Base-by-base conservation (phyloP, 1,140 invertebrate genomes). In the Atopsyche davidsoni region DNA sequence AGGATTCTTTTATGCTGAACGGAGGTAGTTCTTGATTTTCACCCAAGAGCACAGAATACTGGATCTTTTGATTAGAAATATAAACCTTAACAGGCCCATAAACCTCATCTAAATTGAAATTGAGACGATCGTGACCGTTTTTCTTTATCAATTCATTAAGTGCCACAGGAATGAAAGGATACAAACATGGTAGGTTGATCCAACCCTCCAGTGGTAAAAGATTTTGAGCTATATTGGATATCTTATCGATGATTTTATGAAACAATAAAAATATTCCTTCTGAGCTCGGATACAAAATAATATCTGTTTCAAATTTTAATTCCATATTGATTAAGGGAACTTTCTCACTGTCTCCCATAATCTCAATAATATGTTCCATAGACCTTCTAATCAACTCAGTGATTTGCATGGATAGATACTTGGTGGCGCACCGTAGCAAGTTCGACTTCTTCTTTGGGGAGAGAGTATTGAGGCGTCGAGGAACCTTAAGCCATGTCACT, bases 121-220 rank as follows among this genome's bases (percentile, higher is more conserved):
- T 63, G 25, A 75, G 54, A 55, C 65, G 58, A 16, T 65, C 55
- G 47, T 70, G 68, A 11, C 67, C 66, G 54, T 72, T 64, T 51
- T 66, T 60, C 24, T 63, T 41, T 43, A 73, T 52, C 66, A 68
- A 72, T 19, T 69, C 65, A 48, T 72, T 75, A 51, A 69, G 70
- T 42, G 62, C 53, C 22, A 72, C 66, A 13, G 65, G 67, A 43
- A 72, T 57, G 39, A 62, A 64, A 51, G 74, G 66, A 41, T 64
- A 59, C 24, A 60, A 56, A 46, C 67, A 68, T 7, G 66, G 62
- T 58, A 70, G 59, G 57, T 63, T 67, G 23, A 73, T 59, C 59
- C 69, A 73, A 55, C 70, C 62, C 57, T 76, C 72, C 49, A 78
- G 64, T 18, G 71, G 68, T 62, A 69, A 66, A 42, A 75, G 67